Conservation (phyloP, 2,888 invertebrate genomes). For the Pseudolycoriella hygida region DNA sequence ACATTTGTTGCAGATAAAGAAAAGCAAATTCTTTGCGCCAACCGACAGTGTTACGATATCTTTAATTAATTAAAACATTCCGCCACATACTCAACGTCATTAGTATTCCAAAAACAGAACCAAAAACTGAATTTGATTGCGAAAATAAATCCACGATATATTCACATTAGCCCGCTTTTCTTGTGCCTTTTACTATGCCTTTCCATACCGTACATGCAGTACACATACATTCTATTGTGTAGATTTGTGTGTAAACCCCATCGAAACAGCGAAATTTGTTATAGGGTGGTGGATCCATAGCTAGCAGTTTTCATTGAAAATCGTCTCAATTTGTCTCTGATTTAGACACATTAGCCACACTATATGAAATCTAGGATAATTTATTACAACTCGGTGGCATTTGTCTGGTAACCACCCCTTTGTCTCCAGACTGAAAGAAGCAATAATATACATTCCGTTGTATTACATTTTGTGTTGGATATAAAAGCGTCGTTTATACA, state of each 20-base stretch:
- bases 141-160: neutral
- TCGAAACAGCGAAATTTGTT: too few species aligned
- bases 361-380: neutral
- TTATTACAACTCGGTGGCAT: neutral
- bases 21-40: neutral
- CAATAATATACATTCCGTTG: too few species aligned
- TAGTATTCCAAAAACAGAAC: neutral
- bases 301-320: neutral
- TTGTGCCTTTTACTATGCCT: neutral
- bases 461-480: too few species aligned
- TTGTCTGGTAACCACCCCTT: neutral
- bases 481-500: too few species aligned
- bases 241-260: too few species aligned
- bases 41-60: neutral
- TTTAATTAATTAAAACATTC: neutral
- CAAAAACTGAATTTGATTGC: neutral
- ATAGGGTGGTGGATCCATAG: neutral
- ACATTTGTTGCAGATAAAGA: too few species aligned
- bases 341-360: conserved; percentile 1
- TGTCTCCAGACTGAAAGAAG: neutral
- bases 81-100: neutral
- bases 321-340: conserved; percentile 1
- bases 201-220: neutral
- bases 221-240: too few species aligned
- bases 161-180: neutral